phyloP scores from a whole-genome alignment of 1,140 invertebrate species.

The Bombus cullumanus region DNA sequence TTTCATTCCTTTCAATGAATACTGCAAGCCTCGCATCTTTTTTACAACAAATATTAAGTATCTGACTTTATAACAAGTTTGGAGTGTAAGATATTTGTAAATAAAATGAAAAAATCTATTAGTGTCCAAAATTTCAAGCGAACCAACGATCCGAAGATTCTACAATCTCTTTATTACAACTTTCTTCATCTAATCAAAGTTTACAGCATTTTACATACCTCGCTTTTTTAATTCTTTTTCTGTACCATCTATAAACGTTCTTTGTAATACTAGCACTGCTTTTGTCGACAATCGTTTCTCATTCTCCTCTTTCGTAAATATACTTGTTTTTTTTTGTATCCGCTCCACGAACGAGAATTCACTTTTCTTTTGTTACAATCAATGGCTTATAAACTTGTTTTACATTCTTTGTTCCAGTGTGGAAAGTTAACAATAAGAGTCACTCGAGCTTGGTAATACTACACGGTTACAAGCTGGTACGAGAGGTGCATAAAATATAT shows the following conservation, averaged over 20 bases:
- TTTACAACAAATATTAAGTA: not conserved
- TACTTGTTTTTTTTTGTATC: not conserved
- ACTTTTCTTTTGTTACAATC: not conserved
- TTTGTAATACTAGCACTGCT: not conserved
- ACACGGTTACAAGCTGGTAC: not conserved
- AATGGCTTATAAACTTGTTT: slow-evolving; percentile 6
- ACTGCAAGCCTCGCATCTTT: too few relatives aligned
- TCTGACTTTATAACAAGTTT: not conserved
- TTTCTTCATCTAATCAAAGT: not conserved
- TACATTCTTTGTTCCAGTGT: not conserved
- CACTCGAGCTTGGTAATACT: not conserved
- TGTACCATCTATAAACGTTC: not conserved
- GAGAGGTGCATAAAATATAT: slow-evolving; percentile 25
- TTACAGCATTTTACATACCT: not conserved
- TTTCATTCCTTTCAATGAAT: too few relatives aligned
- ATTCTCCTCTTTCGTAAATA: not conserved
- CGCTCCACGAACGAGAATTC: not conserved
- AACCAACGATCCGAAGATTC: not conserved
- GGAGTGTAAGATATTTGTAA: not conserved
- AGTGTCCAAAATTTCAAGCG: not conserved
- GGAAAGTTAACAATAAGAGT: not conserved
- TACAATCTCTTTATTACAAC: not conserved
- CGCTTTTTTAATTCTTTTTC: not conserved
- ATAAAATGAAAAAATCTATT: not conserved
- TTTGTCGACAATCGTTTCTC: not conserved